Base-by-base conservation (phyloP, 2,888 invertebrate genomes). In the Drosophila heteroneura region DNA sequence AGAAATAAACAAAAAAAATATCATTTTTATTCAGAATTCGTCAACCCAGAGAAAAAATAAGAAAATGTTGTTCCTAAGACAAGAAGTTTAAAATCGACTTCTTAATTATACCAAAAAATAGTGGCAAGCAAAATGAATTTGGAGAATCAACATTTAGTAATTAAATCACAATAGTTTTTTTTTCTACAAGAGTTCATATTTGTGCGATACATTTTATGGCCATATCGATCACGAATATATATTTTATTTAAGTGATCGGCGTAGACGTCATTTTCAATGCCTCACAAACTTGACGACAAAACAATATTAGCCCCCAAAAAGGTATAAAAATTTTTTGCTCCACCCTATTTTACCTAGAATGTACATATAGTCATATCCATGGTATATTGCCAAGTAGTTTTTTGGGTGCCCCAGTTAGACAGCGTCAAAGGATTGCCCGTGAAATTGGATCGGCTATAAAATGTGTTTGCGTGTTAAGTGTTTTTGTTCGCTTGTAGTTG, bases 381-480 rank as follows among this genome's bases (percentile, higher is more conserved):
- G 32, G 59, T 32, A 41, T 51, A 28, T 9, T 57, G 58, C 41
- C 26, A 22, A 56, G 47, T 53, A 19, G 32, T 53, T 33, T 44
- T 32, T 60, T 19, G 16, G 47, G 58, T 30, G n/a, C 35, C 56
- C 65, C 65, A 51, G 75, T 66, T 79, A 47, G 68, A 65, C 68
- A 63, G 59, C 62, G 82, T 87, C 84, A 84, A 89, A 82, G 83
- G 88, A 89, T 84, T 84, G 90, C 82, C 82, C 84, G 82, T 79
- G 72, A 84, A 83, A 85, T 79, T 87, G 88, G 82, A 70, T 77
- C 69, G 62, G 82, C 82, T 71, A 79, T 82, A 87, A 87, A 83
- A 77, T 83, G 83, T 79, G 84, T 83, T 84, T 77, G 89, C 89
- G 83, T 83, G 89, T 86, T 62, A 16, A 78, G 76, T 41, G 64